Percentiles rank a stretch among this genome's conserved stretches.
phyloP scores from a whole-genome alignment of 2,888 invertebrate genomes.

The Allygus modestus region DNA sequence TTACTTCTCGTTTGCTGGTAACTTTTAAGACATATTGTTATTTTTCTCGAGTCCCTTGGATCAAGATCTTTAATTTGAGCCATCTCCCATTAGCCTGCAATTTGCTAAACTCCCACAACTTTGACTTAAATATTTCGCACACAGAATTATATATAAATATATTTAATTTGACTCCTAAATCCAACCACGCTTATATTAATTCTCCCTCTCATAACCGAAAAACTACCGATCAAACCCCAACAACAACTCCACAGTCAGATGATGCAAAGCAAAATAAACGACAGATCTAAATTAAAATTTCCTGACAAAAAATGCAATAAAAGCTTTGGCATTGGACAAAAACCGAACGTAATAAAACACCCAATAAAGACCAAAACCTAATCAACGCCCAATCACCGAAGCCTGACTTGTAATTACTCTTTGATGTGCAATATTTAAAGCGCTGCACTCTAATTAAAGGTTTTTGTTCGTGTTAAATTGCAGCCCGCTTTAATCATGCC shows the following conservation, averaged over 20 bases:
- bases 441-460: constrained; percentile 55
- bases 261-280: not conserved
- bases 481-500: constrained; percentile 37
- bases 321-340: constrained; percentile 19
- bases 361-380: constrained; percentile 33
- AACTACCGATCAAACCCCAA: not conserved
- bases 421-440: constrained; percentile 52
- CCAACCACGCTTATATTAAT: too few species aligned
- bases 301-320: constrained; percentile 19
- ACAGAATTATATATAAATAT: too few species aligned
- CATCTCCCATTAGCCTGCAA: too few species aligned
- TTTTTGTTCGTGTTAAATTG: constrained; percentile 51
- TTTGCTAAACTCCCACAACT: too few species aligned
- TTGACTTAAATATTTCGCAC: too few species aligned
- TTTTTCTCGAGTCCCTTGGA: too few species aligned
- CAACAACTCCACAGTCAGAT: not conserved
- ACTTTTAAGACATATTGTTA: too few species aligned
- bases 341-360: constrained; percentile 46
- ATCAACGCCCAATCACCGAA: constrained; percentile 37
- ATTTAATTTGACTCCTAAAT: too few species aligned
- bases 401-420: constrained; percentile 37
- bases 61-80: too few species aligned
- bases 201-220: too few species aligned
- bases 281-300: constrained; percentile 3
- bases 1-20: too few species aligned